Percentiles rank a stretch among this genome's conserved stretches.
Evolutionary conservation across 2,113 vertebrate genomes (phyloP).

Genomic region (Columba janthina): DNA sequence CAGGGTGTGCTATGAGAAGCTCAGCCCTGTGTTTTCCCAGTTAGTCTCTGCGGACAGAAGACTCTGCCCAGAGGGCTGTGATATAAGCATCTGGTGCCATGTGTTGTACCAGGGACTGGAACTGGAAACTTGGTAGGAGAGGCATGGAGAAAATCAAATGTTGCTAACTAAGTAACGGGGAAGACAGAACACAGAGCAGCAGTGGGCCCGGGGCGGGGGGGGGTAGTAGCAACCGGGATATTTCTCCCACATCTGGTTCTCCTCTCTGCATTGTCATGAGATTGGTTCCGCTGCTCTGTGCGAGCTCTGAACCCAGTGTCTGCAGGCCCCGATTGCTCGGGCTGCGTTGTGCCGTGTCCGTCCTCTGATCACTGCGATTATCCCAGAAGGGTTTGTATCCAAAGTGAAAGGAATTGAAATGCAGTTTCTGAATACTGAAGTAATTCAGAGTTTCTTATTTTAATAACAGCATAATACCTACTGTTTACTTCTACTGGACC

Average conservation of each 20-base stretch:
- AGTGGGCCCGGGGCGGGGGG: neutral
- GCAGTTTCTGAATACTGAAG: neutral
- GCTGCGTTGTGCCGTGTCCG: neutral
- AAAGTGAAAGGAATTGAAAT: neutral
- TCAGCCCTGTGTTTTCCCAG: neutral
- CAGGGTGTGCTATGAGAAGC: neutral
- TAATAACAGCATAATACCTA: neutral
- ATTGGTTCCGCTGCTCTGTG: neutral
- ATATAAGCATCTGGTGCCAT: neutral
- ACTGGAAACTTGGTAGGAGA: neutral
- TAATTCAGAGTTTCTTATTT: neutral
- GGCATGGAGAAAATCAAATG: neutral
- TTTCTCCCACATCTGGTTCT: neutral
- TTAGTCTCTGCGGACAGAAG: neutral
- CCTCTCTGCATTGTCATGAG: neutral
- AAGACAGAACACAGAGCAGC: neutral
- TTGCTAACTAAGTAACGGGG: neutral
- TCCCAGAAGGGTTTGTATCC: neutral
- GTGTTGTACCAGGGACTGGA: neutral
- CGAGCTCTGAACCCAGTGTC: neutral
- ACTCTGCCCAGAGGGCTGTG: neutral
- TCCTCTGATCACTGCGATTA: neutral
- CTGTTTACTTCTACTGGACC: neutral
- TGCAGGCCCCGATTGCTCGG: neutral
- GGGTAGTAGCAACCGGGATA: neutral